phyloP scores from a whole-genome alignment of 2,888 invertebrate genomes.

The Drosophila meridionalis region DNA sequence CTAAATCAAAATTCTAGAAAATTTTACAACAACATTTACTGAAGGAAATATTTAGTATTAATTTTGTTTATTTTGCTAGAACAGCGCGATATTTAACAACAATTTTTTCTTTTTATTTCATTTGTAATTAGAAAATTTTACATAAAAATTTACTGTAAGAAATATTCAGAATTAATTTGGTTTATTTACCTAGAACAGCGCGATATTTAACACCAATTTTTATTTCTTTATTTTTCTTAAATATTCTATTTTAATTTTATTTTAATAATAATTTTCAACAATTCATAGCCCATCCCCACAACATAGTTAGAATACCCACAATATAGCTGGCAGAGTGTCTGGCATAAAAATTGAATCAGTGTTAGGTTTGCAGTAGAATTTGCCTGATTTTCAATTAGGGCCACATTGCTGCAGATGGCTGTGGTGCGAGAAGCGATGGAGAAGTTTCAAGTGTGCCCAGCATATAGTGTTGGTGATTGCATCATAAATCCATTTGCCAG shows the following conservation, averaged over 20 bases:
- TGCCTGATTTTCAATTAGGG: constrained; percentile 50
- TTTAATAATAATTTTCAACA: too few species aligned
- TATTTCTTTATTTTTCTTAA: background rate
- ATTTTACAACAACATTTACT: background rate
- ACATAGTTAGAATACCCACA: constrained; percentile 13
- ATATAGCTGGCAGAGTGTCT: background rate
- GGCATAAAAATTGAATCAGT: constrained; percentile 57
- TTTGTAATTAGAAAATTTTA: too few species aligned
- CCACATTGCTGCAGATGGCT: constrained; percentile 21
- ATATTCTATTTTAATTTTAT: too few species aligned
- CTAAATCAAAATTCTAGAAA: background rate
- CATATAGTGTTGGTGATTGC: constrained; percentile 43
- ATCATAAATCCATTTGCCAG: constrained; percentile 57
- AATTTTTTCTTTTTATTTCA: too few species aligned
- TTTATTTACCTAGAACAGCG: background rate
- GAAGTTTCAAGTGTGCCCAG: constrained; percentile 49
- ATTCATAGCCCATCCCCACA: background rate
- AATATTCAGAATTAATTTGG: too few species aligned
- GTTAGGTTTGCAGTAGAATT: constrained; percentile 40
- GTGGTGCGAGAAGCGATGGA: constrained; percentile 29
- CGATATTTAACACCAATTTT: background rate
- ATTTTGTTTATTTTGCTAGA: too few species aligned
- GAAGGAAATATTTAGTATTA: too few species aligned
- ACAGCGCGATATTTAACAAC: too few species aligned
- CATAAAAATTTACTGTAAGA: too few species aligned